Percentiles rank a stretch among this genome's conserved stretches.
phyloP scores from a whole-genome alignment of 2,888 invertebrate genomes.

The Oasisia sp. region DNA sequence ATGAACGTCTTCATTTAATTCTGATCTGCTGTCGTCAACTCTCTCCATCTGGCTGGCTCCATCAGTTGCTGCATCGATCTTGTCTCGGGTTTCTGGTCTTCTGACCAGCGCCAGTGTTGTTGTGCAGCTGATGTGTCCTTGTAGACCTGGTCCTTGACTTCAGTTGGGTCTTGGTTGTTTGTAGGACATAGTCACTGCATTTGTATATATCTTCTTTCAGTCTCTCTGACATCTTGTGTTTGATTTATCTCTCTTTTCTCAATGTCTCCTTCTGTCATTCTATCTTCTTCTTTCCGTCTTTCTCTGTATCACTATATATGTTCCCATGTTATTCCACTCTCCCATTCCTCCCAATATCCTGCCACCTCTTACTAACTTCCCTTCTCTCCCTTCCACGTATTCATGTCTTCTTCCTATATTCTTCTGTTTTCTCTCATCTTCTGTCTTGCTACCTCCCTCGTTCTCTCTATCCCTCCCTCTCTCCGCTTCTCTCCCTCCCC shows the following conservation, averaged over 20 bases:
- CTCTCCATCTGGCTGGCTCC: not conserved
- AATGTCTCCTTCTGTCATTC: not conserved
- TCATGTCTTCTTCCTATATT: not conserved
- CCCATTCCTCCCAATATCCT: not conserved
- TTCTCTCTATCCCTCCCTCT: not conserved
- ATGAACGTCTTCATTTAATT: slow-evolving; percentile 6
- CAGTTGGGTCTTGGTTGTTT: not conserved
- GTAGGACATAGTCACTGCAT: not conserved
- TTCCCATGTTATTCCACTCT: not conserved
- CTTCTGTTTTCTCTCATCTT: not conserved
- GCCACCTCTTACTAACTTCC: not conserved
- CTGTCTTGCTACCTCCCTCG: not conserved
- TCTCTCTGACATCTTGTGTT: not conserved
- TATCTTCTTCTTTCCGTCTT: not conserved
- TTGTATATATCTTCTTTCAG: not conserved
- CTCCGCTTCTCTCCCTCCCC: not conserved
- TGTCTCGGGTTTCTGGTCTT: not conserved
- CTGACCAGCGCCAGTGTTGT: not conserved
- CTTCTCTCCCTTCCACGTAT: not conserved
- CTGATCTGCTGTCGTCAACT: not conserved
- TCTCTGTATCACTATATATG: not conserved
- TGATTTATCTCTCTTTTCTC: not conserved
- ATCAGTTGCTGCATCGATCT: not conserved
- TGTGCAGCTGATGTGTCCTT: not conserved
- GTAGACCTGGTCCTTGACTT: not conserved